Percentiles rank a stretch among this genome's conserved stretches.
Conservation (phyloP, 1,140 invertebrate species). For the Arctopsyche grandis region DNA sequence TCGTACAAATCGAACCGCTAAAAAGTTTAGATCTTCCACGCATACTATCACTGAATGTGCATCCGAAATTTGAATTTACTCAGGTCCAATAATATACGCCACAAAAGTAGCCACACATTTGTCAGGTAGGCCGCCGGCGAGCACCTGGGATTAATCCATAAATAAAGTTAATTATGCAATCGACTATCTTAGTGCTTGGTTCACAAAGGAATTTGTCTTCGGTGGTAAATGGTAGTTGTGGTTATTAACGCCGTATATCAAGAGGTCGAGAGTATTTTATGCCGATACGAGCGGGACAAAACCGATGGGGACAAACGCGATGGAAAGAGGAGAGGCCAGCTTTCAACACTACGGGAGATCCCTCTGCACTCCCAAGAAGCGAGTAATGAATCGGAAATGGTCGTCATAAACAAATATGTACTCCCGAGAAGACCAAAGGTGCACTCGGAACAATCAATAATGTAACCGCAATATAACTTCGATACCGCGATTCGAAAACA, state of each 20-base stretch:
- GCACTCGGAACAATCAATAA: no score
- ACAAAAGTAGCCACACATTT: not conserved
- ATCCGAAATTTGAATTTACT: no score
- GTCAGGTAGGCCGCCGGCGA: not conserved
- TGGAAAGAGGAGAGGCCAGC: not conserved
- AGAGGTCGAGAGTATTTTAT: conserved; percentile 11
- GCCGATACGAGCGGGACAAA: conserved; percentile 1
- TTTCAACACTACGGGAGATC: conserved; percentile 33
- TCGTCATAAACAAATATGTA: conserved; percentile 48
- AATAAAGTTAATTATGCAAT: conserved; percentile 39
- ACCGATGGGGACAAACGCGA: not conserved
- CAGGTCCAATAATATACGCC: not conserved
- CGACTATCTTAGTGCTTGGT: conserved; percentile 17
- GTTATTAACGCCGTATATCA: conserved; percentile 35
- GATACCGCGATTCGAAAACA: not conserved
- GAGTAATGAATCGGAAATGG: conserved; percentile 52
- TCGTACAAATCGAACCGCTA: no score
- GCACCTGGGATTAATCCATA: conserved; percentile 24
- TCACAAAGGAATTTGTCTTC: conserved; percentile 37
- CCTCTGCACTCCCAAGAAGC: conserved; percentile 32
- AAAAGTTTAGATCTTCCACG: no score
- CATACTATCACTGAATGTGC: no score
- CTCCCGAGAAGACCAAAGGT: not conserved
- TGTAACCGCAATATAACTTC: not conserved
- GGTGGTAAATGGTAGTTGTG: conserved; percentile 27